Evolutionary conservation across 2,113 vertebrate species (phyloP).

Genomic region (Oplegnathus fasciatus): DNA sequence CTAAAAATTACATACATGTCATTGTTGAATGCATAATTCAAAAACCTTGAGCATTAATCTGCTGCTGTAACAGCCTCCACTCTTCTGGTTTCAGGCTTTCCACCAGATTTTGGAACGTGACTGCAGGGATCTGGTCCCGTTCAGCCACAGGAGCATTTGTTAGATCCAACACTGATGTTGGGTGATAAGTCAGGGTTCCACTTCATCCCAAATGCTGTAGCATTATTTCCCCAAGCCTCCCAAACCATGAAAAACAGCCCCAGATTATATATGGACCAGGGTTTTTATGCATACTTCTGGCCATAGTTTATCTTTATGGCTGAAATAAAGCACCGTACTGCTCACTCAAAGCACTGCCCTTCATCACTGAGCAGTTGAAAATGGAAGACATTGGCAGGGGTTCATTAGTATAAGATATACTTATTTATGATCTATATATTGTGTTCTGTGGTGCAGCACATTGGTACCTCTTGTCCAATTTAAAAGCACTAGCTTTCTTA

Average conservation of each 20-base stretch:
- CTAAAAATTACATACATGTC: too few species aligned
- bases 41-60: neutral
- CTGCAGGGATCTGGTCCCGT: too few species aligned
- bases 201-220: neutral
- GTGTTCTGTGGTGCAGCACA: neutral
- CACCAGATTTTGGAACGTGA: too few species aligned
- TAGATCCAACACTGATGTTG: neutral
- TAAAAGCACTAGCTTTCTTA: neutral
- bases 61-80: neutral
- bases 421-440: constrained; percentile 30
- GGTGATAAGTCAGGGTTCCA: neutral
- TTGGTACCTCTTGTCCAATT: constrained; percentile 8
- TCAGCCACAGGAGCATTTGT: neutral
- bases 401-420: constrained; percentile 3
- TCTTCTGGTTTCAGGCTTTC: too few species aligned
- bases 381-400: constrained; percentile 2
- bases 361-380: constrained; percentile 4
- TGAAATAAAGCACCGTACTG: neutral
- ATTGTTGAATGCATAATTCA: neutral
- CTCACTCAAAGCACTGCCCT: neutral
- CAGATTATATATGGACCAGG: neutral
- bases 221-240: neutral
- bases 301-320: neutral
- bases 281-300: neutral
- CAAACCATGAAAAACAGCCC: neutral